These are phyloP conservation scores for Sylvicola cinctus DNA, from an alignment of 2,888 invertebrate species.

Conservation along the genomic window DNA sequence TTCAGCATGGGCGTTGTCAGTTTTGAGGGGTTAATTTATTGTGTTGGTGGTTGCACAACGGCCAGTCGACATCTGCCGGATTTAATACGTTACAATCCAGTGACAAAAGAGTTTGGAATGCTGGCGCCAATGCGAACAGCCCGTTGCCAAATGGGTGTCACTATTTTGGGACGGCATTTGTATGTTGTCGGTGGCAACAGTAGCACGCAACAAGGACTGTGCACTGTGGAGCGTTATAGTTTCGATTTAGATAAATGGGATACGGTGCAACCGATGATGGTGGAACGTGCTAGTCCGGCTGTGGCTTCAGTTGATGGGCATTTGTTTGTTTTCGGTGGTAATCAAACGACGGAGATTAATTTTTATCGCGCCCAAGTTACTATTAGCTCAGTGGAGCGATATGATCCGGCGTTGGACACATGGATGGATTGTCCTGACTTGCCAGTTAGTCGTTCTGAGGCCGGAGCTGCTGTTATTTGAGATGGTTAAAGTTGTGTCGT, in stretches of 20 bases:
- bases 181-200: constrained; percentile 81
- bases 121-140: constrained; percentile 42
- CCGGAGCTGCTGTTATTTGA: constrained; percentile 65
- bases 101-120: constrained; percentile 32
- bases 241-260: constrained; percentile 44
- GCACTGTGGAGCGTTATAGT: constrained; percentile 50
- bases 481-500: background rate
- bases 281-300: constrained; percentile 62
- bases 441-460: constrained; percentile 69
- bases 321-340: constrained; percentile 69
- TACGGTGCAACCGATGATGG: constrained; percentile 47
- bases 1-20: constrained; percentile 85
- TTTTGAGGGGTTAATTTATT: constrained; percentile 40
- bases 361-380: constrained; percentile 74
- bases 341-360: constrained; percentile 44
- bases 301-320: constrained; percentile 67
- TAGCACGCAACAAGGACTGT: constrained; percentile 55
- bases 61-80: constrained; percentile 60
- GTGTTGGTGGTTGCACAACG: constrained; percentile 78
- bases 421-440: constrained; percentile 66
- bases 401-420: constrained; percentile 51
- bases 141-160: constrained; percentile 65
- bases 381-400: constrained; percentile 64
- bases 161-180: constrained; percentile 39
- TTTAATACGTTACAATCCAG: constrained; percentile 59